Percentiles rank a stretch among this genome's conserved stretches.
phyloP scores from a whole-genome alignment of 2,888 invertebrate genomes.

The Entomobrya multifasciata region DNA sequence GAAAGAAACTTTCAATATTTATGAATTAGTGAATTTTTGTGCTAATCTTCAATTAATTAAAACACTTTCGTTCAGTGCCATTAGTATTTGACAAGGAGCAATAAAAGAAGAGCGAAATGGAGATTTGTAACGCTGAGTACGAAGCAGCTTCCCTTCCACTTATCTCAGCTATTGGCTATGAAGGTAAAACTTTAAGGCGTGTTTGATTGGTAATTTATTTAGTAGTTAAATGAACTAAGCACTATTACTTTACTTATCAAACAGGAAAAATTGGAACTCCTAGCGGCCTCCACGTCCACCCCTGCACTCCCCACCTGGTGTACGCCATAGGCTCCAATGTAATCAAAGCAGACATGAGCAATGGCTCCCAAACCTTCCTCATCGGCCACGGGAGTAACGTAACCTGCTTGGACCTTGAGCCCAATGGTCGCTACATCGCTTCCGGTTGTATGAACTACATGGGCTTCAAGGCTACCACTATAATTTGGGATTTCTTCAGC shows the following conservation, averaged over 20 bases:
- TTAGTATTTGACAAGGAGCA: too few species aligned
- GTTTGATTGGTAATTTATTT: not conserved
- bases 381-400: constrained; percentile 91
- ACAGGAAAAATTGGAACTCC: constrained; percentile 77
- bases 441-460: constrained; percentile 95
- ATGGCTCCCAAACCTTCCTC: constrained; percentile 88
- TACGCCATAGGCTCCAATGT: constrained; percentile 80
- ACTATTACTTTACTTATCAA: not conserved
- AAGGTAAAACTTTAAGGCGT: constrained; percentile 68
- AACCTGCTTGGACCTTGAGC: constrained; percentile 89
- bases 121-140: constrained; percentile 71
- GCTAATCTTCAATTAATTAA: too few species aligned
- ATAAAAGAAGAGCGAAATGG: too few species aligned
- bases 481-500: constrained; percentile 91
- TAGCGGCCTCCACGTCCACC: constrained; percentile 75
- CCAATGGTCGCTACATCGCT: constrained; percentile 89
- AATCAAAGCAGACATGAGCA: constrained; percentile 76
- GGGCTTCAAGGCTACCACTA: constrained; percentile 93
- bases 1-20: too few species aligned
- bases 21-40: too few species aligned
- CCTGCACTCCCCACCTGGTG: constrained; percentile 74
- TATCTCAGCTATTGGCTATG: constrained; percentile 79
- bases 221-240: not conserved
- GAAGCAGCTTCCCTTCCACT: constrained; percentile 76
- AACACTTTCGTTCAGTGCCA: too few species aligned